These are phyloP conservation scores for Diplazon laetatorius DNA, from an alignment of 2,888 invertebrate genomes.

Conservation along the genomic window DNA sequence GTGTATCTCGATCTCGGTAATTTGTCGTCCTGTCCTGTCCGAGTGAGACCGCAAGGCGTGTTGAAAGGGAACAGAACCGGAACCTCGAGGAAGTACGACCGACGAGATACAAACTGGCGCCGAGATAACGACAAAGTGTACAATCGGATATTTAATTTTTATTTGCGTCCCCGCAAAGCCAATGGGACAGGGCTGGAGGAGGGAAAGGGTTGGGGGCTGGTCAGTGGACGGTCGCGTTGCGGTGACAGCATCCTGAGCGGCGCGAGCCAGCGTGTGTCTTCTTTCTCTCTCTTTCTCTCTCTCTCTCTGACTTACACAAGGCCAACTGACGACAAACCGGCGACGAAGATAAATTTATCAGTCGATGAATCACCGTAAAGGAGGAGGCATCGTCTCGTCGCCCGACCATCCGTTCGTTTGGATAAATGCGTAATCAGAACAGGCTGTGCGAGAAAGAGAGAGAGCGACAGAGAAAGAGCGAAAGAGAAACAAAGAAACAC, in stretches of 20 bases:
- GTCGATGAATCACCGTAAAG: constrained; percentile 7
- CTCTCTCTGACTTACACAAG: no score
- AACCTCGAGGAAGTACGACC: background rate
- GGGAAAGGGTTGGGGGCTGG: constrained; percentile 2
- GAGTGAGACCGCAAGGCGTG: constrained; percentile 18
- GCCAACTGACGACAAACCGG: background rate
- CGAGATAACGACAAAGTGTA: constrained; percentile 17
- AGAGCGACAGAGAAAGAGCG: background rate
- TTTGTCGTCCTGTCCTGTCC: constrained; percentile 13
- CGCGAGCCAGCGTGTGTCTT: no score
- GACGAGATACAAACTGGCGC: no score
- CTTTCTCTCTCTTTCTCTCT: no score
- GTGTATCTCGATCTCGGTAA: constrained; percentile 22
- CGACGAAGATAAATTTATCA: constrained; percentile 43
- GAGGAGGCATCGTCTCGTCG: background rate
- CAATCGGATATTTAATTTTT: constrained; percentile 43
- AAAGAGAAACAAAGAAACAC: constrained; percentile 11
- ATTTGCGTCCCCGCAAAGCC: background rate
- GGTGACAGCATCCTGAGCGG: constrained; percentile 14
- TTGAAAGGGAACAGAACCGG: background rate
- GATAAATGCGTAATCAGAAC: constrained; percentile 31
- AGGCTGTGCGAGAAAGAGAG: constrained; percentile 1
- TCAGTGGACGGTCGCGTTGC: constrained; percentile 3
- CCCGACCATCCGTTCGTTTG: constrained; percentile 1
- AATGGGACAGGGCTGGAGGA: no score